Percentiles rank a stretch among this genome's conserved stretches.
phyloP scores from a whole-genome alignment of 2,888 invertebrate genomes.

The Diachrysia chrysitis region DNA sequence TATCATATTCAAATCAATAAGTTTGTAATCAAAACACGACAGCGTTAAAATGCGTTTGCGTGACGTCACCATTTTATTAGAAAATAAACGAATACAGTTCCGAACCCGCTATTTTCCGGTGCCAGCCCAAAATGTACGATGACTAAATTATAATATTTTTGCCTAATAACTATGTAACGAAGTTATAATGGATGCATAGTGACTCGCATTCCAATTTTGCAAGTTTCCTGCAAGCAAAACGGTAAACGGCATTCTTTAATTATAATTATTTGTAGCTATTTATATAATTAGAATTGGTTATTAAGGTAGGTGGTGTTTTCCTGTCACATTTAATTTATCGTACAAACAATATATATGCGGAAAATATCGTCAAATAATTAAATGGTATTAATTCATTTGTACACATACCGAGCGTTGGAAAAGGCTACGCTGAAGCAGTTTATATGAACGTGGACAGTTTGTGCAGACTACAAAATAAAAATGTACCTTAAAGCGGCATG shows the following conservation, averaged over 20 bases:
- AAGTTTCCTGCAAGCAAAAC: constrained; percentile 40
- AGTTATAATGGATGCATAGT: constrained; percentile 68
- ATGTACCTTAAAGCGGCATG: background rate
- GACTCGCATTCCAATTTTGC: constrained; percentile 48
- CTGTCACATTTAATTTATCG: background rate
- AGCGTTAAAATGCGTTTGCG: constrained; percentile 66
- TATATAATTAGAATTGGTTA: constrained; percentile 3
- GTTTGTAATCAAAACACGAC: constrained; percentile 68
- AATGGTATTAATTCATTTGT: too few relatives aligned
- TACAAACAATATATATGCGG: background rate
- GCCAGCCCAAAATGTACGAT: constrained; percentile 66
- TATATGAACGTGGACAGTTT: too few relatives aligned
- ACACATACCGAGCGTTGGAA: too few relatives aligned
- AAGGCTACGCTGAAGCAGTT: too few relatives aligned
- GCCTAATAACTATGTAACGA: constrained; percentile 77
- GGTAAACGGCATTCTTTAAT: background rate
- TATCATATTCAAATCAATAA: constrained; percentile 59
- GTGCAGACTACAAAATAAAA: too few relatives aligned
- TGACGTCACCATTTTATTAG: constrained; percentile 57
- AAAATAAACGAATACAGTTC: constrained; percentile 47
- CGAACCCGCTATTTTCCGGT: constrained; percentile 77
- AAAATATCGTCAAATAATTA: background rate
- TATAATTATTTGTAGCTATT: constrained; percentile 22
- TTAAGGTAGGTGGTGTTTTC: constrained; percentile 3
- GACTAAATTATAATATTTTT: constrained; percentile 75